Conservation (phyloP, 2,113 vertebrate genomes). For the Gallinago jamesoni region DNA sequence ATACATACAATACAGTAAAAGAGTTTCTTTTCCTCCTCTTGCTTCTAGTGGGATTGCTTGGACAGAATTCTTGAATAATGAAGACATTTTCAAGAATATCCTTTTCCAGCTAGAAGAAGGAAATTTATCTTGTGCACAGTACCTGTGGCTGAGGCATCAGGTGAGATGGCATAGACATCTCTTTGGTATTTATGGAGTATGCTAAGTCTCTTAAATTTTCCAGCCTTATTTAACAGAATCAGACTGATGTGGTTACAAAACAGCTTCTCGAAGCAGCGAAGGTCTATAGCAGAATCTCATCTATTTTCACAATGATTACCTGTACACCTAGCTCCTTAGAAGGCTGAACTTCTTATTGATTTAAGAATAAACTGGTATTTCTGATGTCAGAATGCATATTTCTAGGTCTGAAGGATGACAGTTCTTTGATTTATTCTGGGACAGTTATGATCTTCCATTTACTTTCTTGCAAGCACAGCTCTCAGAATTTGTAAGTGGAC, state of each 20-base stretch:
- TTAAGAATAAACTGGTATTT: neutral
- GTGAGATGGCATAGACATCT: slow-evolving; percentile 65
- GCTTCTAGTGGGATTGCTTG: slow-evolving; percentile 84
- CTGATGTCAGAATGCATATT: neutral
- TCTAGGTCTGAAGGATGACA: neutral
- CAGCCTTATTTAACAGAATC: neutral
- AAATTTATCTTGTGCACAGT: slow-evolving; percentile 86
- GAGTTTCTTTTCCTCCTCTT: neutral
- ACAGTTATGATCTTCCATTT: neutral
- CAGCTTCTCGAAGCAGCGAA: neutral
- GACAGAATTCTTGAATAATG: slow-evolving; percentile 91
- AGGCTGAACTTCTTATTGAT: neutral
- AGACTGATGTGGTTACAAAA: neutral
- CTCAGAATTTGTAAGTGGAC: neutral
- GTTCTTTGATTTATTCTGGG: neutral
- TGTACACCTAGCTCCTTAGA: neutral
- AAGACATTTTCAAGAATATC: slow-evolving; percentile 82
- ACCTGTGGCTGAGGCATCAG: slow-evolving; percentile 94
- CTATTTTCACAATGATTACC: neutral
- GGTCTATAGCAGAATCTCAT: neutral
- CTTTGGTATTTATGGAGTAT: neutral
- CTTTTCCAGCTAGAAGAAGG: slow-evolving; percentile 82
- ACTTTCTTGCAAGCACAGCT: neutral
- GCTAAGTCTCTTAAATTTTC: neutral
- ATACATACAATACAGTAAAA: neutral